Evolutionary conservation across 2,888 invertebrate species (phyloP), one percentile per base, ranked within the genome.

Genomic region (Geophilus truncorum): DNA sequence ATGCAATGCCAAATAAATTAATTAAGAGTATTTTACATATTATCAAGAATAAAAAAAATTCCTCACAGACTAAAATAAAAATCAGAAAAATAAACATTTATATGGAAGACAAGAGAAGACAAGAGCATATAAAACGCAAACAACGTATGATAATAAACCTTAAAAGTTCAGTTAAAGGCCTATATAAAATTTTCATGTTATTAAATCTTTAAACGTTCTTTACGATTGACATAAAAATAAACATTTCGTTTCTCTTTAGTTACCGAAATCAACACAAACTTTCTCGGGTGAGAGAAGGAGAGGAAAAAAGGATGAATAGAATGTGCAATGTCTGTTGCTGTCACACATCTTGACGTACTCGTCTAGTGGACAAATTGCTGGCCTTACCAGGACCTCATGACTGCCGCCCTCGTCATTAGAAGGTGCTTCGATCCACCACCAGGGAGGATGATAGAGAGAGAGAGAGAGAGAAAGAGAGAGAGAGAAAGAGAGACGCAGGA

Each of bases 381-480:
- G 57, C 57, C 57, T 62, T 18, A 21, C 21, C 23, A 23, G 57
- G 57, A 62, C 57, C 57, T 62, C 57, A 62, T 62, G 57, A 62
- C 57, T 62, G 57, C 76, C 76, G 76, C 76, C 76, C 32, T 34
- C 76, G 76, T 34, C 34, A 30, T 76, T 76, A 76, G 30, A 76
- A 62, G 57, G 57, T 62, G 57, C 57, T 62, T 76, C 76, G 76
- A 76, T 76, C 76, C 32, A 34, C 76, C 76, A 76, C 34, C 28
- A 76, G 76, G 18, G 76, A 28, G 10, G 34, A 34, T 25, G 70
- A 70, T 23, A 70, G 70, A 70, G 18, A 70, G 28, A 57, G 62
- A 70, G 70, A 70, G 18, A 70, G 70, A 70, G 70, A 70, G 21
- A 18, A 15, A 40, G 45, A 40, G 15, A 40, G 45, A n/a, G n/a